Conservation (phyloP, 2,888 invertebrate species). For the Ferdinandea cuprea region DNA sequence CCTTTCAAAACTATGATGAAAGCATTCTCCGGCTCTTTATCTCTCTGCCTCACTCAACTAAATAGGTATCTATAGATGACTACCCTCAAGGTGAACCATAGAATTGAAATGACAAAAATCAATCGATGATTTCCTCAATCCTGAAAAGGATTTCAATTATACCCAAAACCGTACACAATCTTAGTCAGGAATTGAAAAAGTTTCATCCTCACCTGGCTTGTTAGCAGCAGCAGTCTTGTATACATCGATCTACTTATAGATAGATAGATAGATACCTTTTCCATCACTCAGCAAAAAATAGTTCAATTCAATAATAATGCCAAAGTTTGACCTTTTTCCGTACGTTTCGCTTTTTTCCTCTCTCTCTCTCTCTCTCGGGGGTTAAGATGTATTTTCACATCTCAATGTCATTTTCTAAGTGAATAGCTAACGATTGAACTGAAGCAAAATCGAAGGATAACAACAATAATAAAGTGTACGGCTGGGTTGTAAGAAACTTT, state of each 20-base stretch:
- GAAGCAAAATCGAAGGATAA: slow-evolving; percentile 30
- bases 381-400: slow-evolving; percentile 12
- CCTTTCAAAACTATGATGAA: slow-evolving; percentile 3
- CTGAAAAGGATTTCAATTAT: slow-evolving; percentile 29
- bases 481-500: too few species aligned
- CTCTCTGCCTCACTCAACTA: too few species aligned
- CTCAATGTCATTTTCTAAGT: slow-evolving; percentile 39
- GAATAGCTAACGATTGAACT: slow-evolving; percentile 49
- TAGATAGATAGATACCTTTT: slow-evolving; percentile 18
- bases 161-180: slow-evolving; percentile 36
- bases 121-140: slow-evolving; percentile 35
- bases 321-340: slow-evolving; percentile 20
- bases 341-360: neutral
- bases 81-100: slow-evolving; percentile 10
- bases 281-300: slow-evolving; percentile 47
- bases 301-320: slow-evolving; percentile 62
- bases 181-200: slow-evolving; percentile 53
- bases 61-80: too few species aligned
- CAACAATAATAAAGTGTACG: too few species aligned
- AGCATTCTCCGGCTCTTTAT: neutral
- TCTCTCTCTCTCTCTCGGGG: neutral
- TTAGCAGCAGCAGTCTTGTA: too few species aligned
- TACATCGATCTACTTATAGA: neutral
- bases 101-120: slow-evolving; percentile 51
- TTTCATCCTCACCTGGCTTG: slow-evolving; percentile 48